Conservation (phyloP, 2,888 invertebrate genomes). For the Heliconius ismenius region DNA sequence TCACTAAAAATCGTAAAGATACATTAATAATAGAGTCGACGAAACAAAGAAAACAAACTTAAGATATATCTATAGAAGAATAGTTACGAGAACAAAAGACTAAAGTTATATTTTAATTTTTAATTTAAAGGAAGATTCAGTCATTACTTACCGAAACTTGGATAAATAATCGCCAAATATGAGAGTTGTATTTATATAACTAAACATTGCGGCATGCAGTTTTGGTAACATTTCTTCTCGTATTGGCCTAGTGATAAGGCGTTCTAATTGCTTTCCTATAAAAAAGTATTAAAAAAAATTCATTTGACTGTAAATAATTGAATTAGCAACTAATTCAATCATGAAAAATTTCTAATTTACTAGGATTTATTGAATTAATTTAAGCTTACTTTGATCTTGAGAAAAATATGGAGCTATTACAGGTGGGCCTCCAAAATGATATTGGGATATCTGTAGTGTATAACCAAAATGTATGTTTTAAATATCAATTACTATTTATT, state of each 20-base stretch:
- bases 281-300: background rate
- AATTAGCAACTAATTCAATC: background rate
- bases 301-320: background rate
- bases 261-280: conserved; percentile 52
- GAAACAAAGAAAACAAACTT: background rate
- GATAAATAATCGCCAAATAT: conserved; percentile 51
- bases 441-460: conserved; percentile 54
- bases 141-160: conserved; percentile 51
- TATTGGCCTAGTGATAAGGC: conserved; percentile 55
- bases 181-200: conserved; percentile 56
- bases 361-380: background rate
- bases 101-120: background rate
- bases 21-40: background rate
- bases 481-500: background rate
- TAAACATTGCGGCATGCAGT: conserved; percentile 57
- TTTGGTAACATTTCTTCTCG: conserved; percentile 55
- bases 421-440: conserved; percentile 53
- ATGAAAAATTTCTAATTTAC: conserved; percentile 35
- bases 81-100: background rate
- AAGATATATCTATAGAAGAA: background rate
- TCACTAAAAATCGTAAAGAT: conserved; percentile 44
- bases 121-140: background rate
- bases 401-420: conserved; percentile 62
- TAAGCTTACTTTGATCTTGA: conserved; percentile 50
- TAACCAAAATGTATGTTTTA: background rate